phyloP scores from a whole-genome alignment of 1,140 invertebrate species.

The Heliothis subflexa region DNA sequence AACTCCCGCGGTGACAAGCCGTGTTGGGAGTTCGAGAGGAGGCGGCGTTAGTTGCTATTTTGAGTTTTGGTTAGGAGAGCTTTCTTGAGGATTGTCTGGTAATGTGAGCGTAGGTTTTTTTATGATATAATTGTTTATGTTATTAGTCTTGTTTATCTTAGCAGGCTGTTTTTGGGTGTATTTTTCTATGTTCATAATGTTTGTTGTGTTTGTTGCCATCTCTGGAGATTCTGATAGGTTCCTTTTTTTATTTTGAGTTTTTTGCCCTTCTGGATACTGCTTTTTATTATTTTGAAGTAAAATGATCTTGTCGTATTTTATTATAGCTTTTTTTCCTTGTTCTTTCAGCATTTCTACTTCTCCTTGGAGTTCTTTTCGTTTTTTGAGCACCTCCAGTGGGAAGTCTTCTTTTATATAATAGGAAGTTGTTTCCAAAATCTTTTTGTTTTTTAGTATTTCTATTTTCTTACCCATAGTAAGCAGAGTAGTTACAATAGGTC shows the following conservation, averaged over 20 bases:
- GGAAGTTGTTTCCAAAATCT: constrained; percentile 46
- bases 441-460: constrained; percentile 60
- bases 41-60: constrained; percentile 49
- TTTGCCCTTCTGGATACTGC: constrained; percentile 49
- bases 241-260: too few species aligned
- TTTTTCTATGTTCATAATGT: constrained; percentile 23
- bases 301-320: constrained; percentile 56
- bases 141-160: constrained; percentile 51
- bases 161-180: constrained; percentile 46
- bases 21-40: constrained; percentile 56
- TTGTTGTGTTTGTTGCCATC: constrained; percentile 24
- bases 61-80: constrained; percentile 24
- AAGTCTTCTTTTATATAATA: too few species aligned
- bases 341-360: constrained; percentile 49
- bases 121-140: constrained; percentile 49
- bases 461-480: constrained; percentile 57
- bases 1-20: constrained; percentile 59
- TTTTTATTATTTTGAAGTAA: constrained; percentile 42
- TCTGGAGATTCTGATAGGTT: constrained; percentile 55
- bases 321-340: constrained; percentile 51
- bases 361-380: constrained; percentile 52
- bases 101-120: constrained; percentile 43
- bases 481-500: constrained; percentile 57
- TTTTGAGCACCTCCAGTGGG: constrained; percentile 53
- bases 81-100: constrained; percentile 33